Conservation (phyloP, 2,797 vertebrate genomes). For the Crenuchus spilurus region DNA sequence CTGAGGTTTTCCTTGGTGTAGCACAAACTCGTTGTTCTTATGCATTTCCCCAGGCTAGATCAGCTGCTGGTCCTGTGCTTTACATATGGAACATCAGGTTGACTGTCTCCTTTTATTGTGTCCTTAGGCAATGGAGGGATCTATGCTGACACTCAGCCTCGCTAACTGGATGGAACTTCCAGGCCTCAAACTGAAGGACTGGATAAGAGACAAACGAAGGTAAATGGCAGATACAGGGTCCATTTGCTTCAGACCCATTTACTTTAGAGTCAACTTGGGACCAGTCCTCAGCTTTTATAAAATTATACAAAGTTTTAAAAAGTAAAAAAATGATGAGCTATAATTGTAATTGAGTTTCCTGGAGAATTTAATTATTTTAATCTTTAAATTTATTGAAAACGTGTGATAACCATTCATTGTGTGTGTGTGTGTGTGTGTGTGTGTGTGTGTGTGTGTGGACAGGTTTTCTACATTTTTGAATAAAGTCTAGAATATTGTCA, state of each 20-base stretch:
- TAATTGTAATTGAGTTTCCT: no score
- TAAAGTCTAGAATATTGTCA: no score
- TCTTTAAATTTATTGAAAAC: no score
- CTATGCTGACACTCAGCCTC: conserved; percentile 82
- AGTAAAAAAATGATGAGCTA: no score
- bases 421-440: no score
- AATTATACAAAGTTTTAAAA: no score
- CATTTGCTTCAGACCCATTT: not conserved
- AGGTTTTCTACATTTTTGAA: no score
- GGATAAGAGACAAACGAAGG: conserved; percentile 84
- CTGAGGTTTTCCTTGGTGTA: not conserved
- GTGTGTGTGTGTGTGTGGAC: no score
- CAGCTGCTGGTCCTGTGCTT: conserved; percentile 22
- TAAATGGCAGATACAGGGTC: conserved; percentile 39
- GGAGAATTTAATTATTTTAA: no score
- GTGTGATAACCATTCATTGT: no score
- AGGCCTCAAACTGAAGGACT: conserved; percentile 82
- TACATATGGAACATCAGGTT: not conserved
- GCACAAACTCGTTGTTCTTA: not conserved
- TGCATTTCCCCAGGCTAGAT: not conserved
- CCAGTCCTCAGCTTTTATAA: no score
- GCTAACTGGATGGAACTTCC: conserved; percentile 87
- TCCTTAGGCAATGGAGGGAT: conserved; percentile 81
- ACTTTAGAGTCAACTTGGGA: no score
- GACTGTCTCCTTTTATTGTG: conserved; percentile 9